Conservation (phyloP, 2,888 invertebrate genomes). For the Stratiomys singularior region DNA sequence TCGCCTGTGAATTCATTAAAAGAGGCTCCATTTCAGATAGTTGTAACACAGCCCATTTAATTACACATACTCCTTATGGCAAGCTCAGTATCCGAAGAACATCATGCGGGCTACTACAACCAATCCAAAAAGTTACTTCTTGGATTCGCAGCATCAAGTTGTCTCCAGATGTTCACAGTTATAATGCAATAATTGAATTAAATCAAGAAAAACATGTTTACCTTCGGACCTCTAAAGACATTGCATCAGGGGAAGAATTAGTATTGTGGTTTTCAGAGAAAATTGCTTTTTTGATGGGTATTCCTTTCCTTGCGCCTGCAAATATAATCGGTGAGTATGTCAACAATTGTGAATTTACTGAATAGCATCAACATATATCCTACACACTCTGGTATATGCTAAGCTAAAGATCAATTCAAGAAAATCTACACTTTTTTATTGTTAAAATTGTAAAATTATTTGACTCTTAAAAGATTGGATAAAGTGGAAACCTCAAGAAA, state of each 20-base stretch:
- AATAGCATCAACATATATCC: no score
- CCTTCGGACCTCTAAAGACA: slow-evolving; percentile 64
- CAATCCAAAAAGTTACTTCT: slow-evolving; percentile 47
- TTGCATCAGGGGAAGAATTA: slow-evolving; percentile 74
- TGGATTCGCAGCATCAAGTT: slow-evolving; percentile 65
- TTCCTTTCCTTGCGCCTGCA: slow-evolving; percentile 81
- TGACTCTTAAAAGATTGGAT: no score
- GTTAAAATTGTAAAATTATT: no score
- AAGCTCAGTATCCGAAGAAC: slow-evolving; percentile 32
- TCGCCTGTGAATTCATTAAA: slow-evolving; percentile 48
- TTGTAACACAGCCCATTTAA: slow-evolving; percentile 47
- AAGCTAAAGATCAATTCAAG: no score
- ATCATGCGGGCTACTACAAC: slow-evolving; percentile 31
- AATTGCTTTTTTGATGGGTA: slow-evolving; percentile 75
- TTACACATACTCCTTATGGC: neutral
- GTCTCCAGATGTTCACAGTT: slow-evolving; percentile 70
- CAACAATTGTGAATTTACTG: no score
- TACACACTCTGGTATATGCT: no score
- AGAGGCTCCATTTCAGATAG: slow-evolving; percentile 49
- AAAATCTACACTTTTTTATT: no score
- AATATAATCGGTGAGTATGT: slow-evolving; percentile 82
- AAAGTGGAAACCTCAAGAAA: no score
- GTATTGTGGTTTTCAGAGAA: slow-evolving; percentile 86
- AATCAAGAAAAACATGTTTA: slow-evolving; percentile 56
- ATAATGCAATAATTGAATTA: slow-evolving; percentile 66